Evolutionary conservation across 2,113 vertebrate species (phyloP).

Genomic region (Himantopus leucocephalus): DNA sequence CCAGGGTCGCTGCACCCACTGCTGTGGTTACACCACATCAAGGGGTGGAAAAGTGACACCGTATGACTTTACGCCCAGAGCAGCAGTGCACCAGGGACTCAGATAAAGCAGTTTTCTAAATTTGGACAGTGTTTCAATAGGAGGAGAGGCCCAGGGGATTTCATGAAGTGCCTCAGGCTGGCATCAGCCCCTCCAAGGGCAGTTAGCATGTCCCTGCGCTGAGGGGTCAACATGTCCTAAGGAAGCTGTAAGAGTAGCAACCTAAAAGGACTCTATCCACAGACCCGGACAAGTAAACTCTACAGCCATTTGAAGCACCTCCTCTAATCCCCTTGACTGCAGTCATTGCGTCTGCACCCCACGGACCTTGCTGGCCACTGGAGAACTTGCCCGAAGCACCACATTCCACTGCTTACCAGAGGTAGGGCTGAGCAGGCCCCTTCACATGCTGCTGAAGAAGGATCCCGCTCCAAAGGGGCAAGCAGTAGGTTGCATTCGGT

Average conservation of each 20-base stretch:
- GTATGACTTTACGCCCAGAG: not conserved
- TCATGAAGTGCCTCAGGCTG: not conserved
- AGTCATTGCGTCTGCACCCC: not conserved
- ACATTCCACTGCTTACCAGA: not conserved
- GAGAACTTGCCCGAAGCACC: not conserved
- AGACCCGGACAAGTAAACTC: not conserved
- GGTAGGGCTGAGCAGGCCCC: not conserved
- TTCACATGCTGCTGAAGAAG: not conserved
- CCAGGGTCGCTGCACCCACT: not conserved
- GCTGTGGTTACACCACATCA: not conserved
- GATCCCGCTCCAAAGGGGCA: accelerated
- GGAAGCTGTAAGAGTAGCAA: not conserved
- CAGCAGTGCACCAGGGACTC: not conserved
- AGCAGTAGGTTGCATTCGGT: not conserved
- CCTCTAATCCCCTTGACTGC: not conserved
- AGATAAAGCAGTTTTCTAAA: not conserved
- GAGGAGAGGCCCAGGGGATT: not conserved
- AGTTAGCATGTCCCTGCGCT: not conserved
- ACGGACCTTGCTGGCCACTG: accelerated
- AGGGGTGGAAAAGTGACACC: not conserved
- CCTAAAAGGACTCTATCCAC: not conserved
- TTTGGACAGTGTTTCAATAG: not conserved
- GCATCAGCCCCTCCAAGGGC: not conserved
- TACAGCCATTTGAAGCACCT: not conserved
- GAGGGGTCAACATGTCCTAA: not conserved